Evolutionary conservation across 2,113 vertebrate species (phyloP).

Genomic region (Montifringilla adamsi): DNA sequence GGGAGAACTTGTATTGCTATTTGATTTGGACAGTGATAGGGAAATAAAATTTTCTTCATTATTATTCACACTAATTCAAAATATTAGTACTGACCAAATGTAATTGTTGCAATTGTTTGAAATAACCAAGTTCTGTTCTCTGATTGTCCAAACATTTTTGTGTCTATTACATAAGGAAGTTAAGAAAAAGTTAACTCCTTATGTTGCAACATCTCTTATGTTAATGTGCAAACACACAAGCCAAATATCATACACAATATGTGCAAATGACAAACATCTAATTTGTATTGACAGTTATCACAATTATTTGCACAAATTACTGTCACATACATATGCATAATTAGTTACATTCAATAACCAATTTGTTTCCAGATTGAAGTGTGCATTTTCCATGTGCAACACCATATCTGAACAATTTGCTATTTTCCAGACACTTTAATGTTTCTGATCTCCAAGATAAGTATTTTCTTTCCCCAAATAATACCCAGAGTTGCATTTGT

Average conservation of each 20-base stretch:
- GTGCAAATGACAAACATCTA: background rate
- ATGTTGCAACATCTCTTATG: background rate
- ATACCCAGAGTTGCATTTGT: background rate
- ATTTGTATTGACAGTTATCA: constrained; percentile 5
- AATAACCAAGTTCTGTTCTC: background rate
- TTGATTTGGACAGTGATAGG: background rate
- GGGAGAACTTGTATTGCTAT: constrained; percentile 29
- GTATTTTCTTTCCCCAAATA: background rate
- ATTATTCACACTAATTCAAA: constrained; percentile 25
- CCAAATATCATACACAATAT: background rate
- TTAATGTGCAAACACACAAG: background rate
- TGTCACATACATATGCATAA: background rate
- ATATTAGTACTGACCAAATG: constrained; percentile 7
- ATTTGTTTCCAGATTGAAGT: background rate
- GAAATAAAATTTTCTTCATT: constrained; percentile 4
- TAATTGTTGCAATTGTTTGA: constrained; percentile 41
- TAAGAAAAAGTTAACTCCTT: background rate
- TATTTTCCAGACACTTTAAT: background rate
- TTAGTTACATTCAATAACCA: background rate
- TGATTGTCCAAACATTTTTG: background rate
- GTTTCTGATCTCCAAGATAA: background rate
- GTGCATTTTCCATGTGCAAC: background rate
- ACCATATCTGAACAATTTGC: background rate
- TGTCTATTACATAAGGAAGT: background rate
- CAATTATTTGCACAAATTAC: constrained; percentile 20